These are phyloP conservation scores for Ptychoptera contaminata DNA, from an alignment of 2,888 invertebrate species.

Conservation along the genomic window DNA sequence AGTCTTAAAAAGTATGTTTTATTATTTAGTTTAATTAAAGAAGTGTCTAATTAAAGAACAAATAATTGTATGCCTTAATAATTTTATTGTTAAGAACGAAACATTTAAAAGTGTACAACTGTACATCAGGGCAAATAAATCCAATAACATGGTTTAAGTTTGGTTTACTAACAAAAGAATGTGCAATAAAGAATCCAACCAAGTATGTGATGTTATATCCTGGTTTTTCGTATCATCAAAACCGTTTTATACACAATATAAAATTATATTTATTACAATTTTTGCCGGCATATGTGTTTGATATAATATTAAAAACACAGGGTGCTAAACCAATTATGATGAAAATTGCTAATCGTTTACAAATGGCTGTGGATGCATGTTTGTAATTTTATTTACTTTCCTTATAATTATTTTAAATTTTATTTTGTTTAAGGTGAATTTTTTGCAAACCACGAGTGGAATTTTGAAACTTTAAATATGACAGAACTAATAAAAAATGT, in stretches of 20 bases:
- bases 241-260: slow-evolving; percentile 53
- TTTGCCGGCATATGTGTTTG: slow-evolving; percentile 70
- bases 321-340: slow-evolving; percentile 76
- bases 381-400: not conserved
- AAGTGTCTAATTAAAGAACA: too few species aligned
- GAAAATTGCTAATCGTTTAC: slow-evolving; percentile 65
- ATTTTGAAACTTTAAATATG: slow-evolving; percentile 51
- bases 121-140: slow-evolving; percentile 76
- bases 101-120: slow-evolving; percentile 68
- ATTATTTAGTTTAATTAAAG: not conserved
- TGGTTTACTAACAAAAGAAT: slow-evolving; percentile 52
- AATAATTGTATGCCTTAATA: too few species aligned
- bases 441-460: slow-evolving; percentile 76
- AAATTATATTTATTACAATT: slow-evolving; percentile 64
- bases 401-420: not conserved
- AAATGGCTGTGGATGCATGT: slow-evolving; percentile 60
- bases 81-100: slow-evolving; percentile 25
- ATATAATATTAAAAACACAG: slow-evolving; percentile 50
- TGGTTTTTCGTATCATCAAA: slow-evolving; percentile 59
- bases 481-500: slow-evolving; percentile 39
- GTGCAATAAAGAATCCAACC: slow-evolving; percentile 64
- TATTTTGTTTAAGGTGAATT: slow-evolving; percentile 37
- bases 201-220: slow-evolving; percentile 80
- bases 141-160: slow-evolving; percentile 76
- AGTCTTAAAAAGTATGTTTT: slow-evolving; percentile 14